Base-by-base conservation (phyloP, 2,888 invertebrate genomes). In the Escarpia spicata region DNA sequence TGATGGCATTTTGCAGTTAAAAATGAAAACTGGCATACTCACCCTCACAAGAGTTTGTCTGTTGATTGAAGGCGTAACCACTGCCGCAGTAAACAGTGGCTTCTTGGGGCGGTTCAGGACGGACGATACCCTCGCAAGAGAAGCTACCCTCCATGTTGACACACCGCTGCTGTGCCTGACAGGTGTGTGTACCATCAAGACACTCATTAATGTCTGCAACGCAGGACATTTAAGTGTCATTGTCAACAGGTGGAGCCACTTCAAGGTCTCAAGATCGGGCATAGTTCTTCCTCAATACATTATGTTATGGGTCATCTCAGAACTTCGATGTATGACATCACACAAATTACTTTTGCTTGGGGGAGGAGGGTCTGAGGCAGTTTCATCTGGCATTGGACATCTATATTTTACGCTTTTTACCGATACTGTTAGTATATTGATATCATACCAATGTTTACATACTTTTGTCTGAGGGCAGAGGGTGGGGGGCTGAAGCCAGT, bases 91-190 rank as follows among this genome's bases (percentile, higher is more conserved):
- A 1, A 91, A 44, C 45, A 0, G 90, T 19, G 12, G 90, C 92
- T 26, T 60, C 90, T 37, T 96, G 95, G 93, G 96, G 96, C 2
- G 97, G 97, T 2, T 95, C 91, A 0, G 96, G 96, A 95, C 44
- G 44, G 26, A 92, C 75, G 2, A 45, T 19, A 8, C 93, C 93
- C 90, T 98, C 98, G 96, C 99, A 99, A 95, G 98, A 98, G 97
- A 97, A 98, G 92, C 98, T 97, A 0, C 99, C 99, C 92, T 98
- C 97, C 0, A 98, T 98, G 96, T 99, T 99, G 94, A 98, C 97
- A 96, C 99, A 99, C 58, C 98, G 95, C 95, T 98, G 97, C 93
- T 98, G 97, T 0, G 97, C 93, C 15, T 95, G 95, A 94, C 97
- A 97, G 44, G 92, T 93, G 26, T 95, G 95, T 90, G 95, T 96